Evolutionary conservation across 2,113 vertebrate species (phyloP).

Genomic region (human): GRCh38 chr1:117953501-117954000

Average conservation of each 20-base stretch:
- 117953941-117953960: background rate
- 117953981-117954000: background rate
- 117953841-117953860: background rate
- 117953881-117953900: constrained; percentile 60
- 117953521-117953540: constrained; percentile 97
- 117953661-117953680: background rate
- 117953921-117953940: background rate
- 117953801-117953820: background rate
- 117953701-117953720: background rate
- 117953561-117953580: background rate
- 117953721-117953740: background rate
- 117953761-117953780: background rate
- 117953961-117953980: background rate
- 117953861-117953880: background rate
- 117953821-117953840: background rate
- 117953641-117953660: background rate
- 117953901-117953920: background rate
- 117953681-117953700: background rate
- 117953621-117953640: background rate
- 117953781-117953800: background rate
- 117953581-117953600: background rate
- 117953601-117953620: background rate
- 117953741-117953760: background rate
- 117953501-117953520: constrained; percentile 93
- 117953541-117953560: constrained; percentile 84